Evolutionary conservation across 2,888 invertebrate genomes (phyloP), one percentile per base, ranked within the genome.

Genomic region (Apomyelois bistriatella): DNA sequence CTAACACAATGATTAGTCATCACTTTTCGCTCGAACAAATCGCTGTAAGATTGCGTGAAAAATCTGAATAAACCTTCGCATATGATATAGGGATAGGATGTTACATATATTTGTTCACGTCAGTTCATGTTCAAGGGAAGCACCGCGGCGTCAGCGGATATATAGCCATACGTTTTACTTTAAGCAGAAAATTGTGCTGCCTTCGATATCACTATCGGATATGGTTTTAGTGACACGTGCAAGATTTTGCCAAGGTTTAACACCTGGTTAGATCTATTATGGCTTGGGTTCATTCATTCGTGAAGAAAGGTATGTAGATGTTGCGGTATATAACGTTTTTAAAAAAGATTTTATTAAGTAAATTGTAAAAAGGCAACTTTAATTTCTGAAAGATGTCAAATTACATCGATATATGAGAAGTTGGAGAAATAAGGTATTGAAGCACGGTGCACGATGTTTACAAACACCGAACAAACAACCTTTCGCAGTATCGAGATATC

Each of bases 121-220:
- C 48, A 48, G 42, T 47, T 41, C 48, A 55, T 52, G 58, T 59
- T 59, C 55, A 52, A 55, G 64, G 66, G 64, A 57, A 64, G 58
- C 58, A 61, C 62, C 65, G 58, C 57, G 61, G 63, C 65, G 68
- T 69, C 70, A 66, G 65, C 61, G 49, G 52, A 59, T 58, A 63
- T 63, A 65, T 60, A 68, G 65, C 65, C 61, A 53, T 64, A 62
- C 60, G 62, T 59, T 56, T 66, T 66, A 60, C 56, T 56, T 53
- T 59, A 53, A 37, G 54, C 57, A 59, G 58, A 60, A 50, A 53
- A 38, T 48, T 38, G 48, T 48, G 37, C 35, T n/a, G 35, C 42
- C n/a, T n/a, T 36, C 48, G 17, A 10, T 32, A 32, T 48, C 17
- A 16, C 12, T 9, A 16, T 32, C 32, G 32, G 30, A 30, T 50